Evolutionary conservation across 2,797 vertebrate species (phyloP), one percentile per base, ranked within the genome.

Genomic region (Muraenolepis orangiensis): DNA sequence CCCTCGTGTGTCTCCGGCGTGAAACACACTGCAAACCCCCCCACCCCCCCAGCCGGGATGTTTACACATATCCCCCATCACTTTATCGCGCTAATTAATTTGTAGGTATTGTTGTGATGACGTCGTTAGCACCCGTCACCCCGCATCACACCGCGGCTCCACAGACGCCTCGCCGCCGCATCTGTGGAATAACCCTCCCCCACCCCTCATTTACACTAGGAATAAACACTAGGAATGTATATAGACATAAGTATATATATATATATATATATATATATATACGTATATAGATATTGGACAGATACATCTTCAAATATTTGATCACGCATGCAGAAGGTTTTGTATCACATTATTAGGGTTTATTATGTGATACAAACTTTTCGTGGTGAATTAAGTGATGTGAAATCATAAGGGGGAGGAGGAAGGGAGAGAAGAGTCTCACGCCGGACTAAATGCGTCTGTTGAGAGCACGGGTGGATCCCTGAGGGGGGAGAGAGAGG

Each of bases 391-490:
- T 80, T 81, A 85, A 79, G 76, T 78, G 81, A 74, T 85, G 71
- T 69, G 78, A 81, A 80, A 74, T 73, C 78, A 85, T 89, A 78
- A n/a, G n/a, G 86, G 76, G 90, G 84, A 82, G 31, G 87, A 87
- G 82, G 80, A 61, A 23, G 80, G 40, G 82, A 86, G 83, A 90
- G 88, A 90, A 90, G 82, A 88, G 89, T 89, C 82, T 84, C 86
- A 86, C 86, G 82, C 84, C 4, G 81, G 87, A 85, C 83, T 88
- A 90, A 91, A 91, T 89, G 87, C 87, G 89, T 91, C 82, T 87
- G 90, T 88, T 88, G 87, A 87, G 90, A 83, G 88, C 72, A 87
- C 87, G 89, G 90, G 89, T 87, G 90, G 90, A 92, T 89, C 91
- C 90, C 91, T 89, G 82, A 82, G 90, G 87, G 90, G 90, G 88